Percentiles rank a stretch among this genome's conserved stretches.
These are phyloP conservation scores for Eulimnadia texana DNA, from an alignment of 1,140 invertebrate genomes.

Conservation along the genomic window DNA sequence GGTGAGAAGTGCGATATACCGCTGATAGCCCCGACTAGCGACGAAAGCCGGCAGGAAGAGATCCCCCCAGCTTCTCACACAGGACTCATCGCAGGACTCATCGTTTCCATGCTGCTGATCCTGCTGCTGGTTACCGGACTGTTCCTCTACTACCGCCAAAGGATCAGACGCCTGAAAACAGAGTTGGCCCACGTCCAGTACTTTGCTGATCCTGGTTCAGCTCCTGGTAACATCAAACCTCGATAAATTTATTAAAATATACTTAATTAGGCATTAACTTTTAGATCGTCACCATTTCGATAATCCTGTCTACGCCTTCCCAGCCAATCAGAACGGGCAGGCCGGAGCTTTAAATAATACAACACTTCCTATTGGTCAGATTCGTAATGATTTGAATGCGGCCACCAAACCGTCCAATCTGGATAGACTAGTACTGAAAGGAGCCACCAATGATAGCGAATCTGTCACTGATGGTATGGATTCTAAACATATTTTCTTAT, in stretches of 20 bases:
- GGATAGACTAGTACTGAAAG: conserved; percentile 29
- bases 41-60: conserved; percentile 3
- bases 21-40: conserved; percentile 7
- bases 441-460: conserved; percentile 18
- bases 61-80: conserved; percentile 17
- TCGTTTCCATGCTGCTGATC: conserved; percentile 43
- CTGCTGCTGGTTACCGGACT: conserved; percentile 43
- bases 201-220: conserved; percentile 54
- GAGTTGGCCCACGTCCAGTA: conserved; percentile 80
- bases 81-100: conserved; percentile 46
- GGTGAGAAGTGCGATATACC: conserved; percentile 36
- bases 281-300: conserved; percentile 77
- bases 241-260: neutral
- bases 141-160: conserved; percentile 57
- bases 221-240: conserved; percentile 37
- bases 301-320: conserved; percentile 76
- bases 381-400: conserved; percentile 48
- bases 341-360: conserved; percentile 19
- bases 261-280: neutral
- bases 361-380: conserved; percentile 17
- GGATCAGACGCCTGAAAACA: conserved; percentile 61
- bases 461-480: neutral
- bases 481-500: neutral
- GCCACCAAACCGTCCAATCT: conserved; percentile 42
- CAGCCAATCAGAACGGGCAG: conserved; percentile 23